Evolutionary conservation across 2,888 invertebrate species (phyloP).

Genomic region (Agonopterix heracliana): DNA sequence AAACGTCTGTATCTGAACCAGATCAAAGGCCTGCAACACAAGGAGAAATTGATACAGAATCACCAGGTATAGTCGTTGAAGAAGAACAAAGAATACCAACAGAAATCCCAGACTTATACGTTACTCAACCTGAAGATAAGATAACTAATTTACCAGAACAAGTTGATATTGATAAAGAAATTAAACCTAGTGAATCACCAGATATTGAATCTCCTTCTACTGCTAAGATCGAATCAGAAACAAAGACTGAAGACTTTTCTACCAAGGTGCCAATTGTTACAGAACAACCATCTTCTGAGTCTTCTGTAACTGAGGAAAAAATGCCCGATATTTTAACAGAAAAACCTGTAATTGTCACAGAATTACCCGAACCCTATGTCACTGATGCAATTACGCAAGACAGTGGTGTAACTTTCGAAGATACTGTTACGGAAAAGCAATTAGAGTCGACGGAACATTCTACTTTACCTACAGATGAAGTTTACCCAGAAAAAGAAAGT

Average conservation of each 20-base stretch:
- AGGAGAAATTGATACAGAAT: background rate
- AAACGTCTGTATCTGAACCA: background rate
- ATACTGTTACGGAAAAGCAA: background rate
- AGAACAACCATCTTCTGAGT: background rate
- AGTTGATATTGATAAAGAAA: background rate
- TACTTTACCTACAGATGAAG: background rate
- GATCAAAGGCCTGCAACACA: no score
- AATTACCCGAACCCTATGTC: background rate
- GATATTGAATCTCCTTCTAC: no score
- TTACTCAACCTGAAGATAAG: background rate
- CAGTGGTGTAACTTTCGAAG: background rate
- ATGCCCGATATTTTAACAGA: background rate
- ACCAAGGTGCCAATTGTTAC: background rate
- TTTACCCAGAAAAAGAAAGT: background rate
- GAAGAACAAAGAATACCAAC: constrained; percentile 1
- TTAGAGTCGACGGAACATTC: background rate
- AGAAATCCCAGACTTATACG: constrained; percentile 1
- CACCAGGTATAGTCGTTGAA: background rate
- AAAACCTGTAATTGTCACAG: background rate
- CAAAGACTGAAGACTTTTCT: background rate
- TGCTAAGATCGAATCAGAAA: background rate
- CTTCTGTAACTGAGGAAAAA: background rate
- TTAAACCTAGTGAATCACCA: no score
- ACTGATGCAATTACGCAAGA: background rate
- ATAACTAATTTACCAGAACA: background rate